phyloP scores from a whole-genome alignment of 2,113 vertebrate genomes.

The Syngnathus scovelli region DNA sequence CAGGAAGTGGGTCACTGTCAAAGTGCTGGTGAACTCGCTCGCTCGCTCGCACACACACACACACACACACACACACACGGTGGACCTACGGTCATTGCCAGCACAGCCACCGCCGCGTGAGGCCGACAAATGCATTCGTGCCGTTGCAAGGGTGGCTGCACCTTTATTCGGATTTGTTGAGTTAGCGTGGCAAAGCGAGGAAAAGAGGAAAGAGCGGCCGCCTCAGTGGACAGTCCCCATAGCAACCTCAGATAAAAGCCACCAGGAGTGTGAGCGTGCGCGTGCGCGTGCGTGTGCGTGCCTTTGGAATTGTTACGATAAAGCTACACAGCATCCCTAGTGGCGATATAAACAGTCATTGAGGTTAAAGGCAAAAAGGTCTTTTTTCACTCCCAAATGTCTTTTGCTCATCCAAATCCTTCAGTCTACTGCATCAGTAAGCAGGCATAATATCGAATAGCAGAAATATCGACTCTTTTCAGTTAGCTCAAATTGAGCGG shows the following conservation, averaged over 20 bases:
- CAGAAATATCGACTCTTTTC: too few relatives aligned
- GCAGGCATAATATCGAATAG: too few relatives aligned
- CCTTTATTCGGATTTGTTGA: constrained; percentile 29
- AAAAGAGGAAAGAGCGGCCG: constrained; percentile 45
- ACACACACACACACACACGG: too few relatives aligned
- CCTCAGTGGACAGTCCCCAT: constrained; percentile 57
- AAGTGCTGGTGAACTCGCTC: neutral
- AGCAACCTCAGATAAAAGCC: constrained; percentile 51
- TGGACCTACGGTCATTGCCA: too few relatives aligned
- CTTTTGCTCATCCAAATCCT: too few relatives aligned
- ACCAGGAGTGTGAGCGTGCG: constrained; percentile 22
- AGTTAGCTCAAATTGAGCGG: too few relatives aligned
- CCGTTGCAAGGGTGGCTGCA: neutral
- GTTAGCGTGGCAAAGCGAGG: constrained; percentile 10
- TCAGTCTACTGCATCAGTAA: too few relatives aligned
- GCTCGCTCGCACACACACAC: neutral
- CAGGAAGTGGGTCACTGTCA: neutral
- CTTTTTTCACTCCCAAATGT: too few relatives aligned
- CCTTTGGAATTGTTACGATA: neutral
- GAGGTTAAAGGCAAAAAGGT: too few relatives aligned
- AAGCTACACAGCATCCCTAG: neutral
- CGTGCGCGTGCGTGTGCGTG: constrained; percentile 5
- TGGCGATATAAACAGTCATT: neutral
- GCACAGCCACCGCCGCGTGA: too few relatives aligned
- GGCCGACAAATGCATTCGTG: too few relatives aligned